These are phyloP conservation scores for Tortricodes alternella DNA, from an alignment of 2,888 invertebrate species.

Conservation along the genomic window DNA sequence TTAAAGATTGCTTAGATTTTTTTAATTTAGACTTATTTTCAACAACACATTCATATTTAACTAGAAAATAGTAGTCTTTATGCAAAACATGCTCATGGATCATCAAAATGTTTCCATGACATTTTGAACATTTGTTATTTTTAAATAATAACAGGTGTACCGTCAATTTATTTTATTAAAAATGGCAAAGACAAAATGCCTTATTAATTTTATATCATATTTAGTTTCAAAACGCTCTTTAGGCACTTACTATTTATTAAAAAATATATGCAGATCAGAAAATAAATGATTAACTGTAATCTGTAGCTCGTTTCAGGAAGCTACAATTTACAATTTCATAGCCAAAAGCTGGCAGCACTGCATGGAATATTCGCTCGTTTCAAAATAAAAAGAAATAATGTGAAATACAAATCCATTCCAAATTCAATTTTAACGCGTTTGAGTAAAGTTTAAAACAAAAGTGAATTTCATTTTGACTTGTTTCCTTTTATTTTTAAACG, in stretches of 20 bases:
- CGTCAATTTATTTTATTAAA: neutral
- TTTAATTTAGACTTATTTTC: slow-evolving; percentile 7
- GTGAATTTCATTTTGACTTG: too few relatives aligned
- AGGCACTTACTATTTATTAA: slow-evolving; percentile 14
- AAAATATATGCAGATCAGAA: neutral
- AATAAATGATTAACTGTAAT: too few relatives aligned
- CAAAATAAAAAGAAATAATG: too few relatives aligned
- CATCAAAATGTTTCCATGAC: neutral
- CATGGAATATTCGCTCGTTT: too few relatives aligned
- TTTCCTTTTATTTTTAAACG: too few relatives aligned
- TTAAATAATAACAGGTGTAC: neutral
- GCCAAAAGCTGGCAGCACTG: too few relatives aligned
- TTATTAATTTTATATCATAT: neutral
- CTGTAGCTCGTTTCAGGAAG: too few relatives aligned
- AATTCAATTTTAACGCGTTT: too few relatives aligned
- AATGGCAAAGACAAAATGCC: neutral
- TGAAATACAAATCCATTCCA: too few relatives aligned
- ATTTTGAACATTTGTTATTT: neutral
- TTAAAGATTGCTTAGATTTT: slow-evolving; percentile 31
- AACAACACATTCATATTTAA: neutral
- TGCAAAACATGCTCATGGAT: neutral
- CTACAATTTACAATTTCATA: too few relatives aligned
- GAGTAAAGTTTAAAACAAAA: too few relatives aligned
- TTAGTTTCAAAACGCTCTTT: neutral
- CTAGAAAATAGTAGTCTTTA: slow-evolving; percentile 2